Conservation (phyloP, 2,797 vertebrate genomes). For the Tinamus major region DNA sequence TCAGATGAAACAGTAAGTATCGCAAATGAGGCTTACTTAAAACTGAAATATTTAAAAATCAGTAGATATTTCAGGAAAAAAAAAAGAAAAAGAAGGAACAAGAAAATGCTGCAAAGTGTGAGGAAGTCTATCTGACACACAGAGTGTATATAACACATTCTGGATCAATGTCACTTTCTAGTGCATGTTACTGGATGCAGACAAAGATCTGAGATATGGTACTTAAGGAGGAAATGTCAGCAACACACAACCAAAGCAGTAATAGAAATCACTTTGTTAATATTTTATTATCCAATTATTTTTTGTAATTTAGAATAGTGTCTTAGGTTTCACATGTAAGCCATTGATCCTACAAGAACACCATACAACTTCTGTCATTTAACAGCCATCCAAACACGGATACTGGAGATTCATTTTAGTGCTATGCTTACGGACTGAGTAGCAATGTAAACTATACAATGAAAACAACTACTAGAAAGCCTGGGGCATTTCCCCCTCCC, state of each 20-base stretch:
- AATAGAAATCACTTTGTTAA: neutral
- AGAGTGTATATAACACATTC: accelerated
- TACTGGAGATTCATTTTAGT: neutral
- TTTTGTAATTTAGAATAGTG: slow-evolving; percentile 17
- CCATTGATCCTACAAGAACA: slow-evolving; percentile 44
- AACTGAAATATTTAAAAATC: neutral
- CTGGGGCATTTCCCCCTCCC: neutral
- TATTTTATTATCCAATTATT: neutral
- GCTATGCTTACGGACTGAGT: slow-evolving; percentile 37
- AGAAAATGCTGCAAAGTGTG: neutral
- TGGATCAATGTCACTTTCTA: neutral
- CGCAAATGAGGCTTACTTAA: neutral
- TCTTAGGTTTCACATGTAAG: slow-evolving; percentile 1
- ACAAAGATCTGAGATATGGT: neutral
- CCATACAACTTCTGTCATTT: neutral
- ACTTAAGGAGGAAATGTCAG: neutral
- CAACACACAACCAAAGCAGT: neutral
- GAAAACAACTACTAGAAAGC: slow-evolving; percentile 12
- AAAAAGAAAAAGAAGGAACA: neutral
- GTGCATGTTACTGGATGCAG: neutral
- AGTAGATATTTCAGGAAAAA: neutral
- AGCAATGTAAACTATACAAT: slow-evolving; percentile 18
- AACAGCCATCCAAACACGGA: neutral
- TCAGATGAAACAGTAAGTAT: neutral
- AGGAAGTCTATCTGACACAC: neutral